Evolutionary conservation across 2,888 invertebrate species (phyloP), one percentile per base, ranked within the genome.

Genomic region (Mylabris sibirica): DNA sequence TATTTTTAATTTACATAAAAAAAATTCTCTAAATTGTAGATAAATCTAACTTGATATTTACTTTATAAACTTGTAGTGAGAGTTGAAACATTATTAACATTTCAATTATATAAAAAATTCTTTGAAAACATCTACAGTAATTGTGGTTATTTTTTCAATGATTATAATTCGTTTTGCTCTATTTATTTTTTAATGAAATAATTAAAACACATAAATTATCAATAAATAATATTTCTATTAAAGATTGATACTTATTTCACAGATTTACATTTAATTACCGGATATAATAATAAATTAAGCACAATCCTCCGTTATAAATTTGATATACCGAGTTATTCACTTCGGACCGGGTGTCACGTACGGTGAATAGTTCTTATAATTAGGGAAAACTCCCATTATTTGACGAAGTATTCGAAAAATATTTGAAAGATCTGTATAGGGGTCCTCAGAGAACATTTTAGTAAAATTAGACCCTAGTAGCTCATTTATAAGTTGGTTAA

Each of bases 271-370:
- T 60, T 61, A 34, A 61, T 34, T 61, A 34, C 61, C 61, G 61
- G 61, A 61, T 61, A 61, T 35, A 41, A 34, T 35, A n/a, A 61
- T 41, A 35, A 24, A 34, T 35, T 61, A 35, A 60, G 30, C 3
- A 60, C 3, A 8, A 24, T 61, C 20, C 17, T 61, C 61, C 61
- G 61, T 34, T 30, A 41, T 30, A 41, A 38, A 60, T 22, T n/a
- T 34, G 8, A 60, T n/a, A n/a, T n/a, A n/a, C n/a, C n/a, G n/a
- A n/a, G n/a, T n/a, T n/a, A n/a, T n/a, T n/a, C n/a, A n/a, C n/a
- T n/a, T n/a, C n/a, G n/a, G n/a, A n/a, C n/a, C n/a, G n/a, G n/a
- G n/a, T n/a, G n/a, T n/a, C n/a, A n/a, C n/a, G n/a, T n/a, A n/a
- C n/a, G n/a, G n/a, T n/a, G n/a, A n/a, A n/a, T n/a, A n/a, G n/a